These are phyloP conservation scores for Callionymus lyra DNA, from an alignment of 2,113 vertebrate species.

Conservation along the genomic window DNA sequence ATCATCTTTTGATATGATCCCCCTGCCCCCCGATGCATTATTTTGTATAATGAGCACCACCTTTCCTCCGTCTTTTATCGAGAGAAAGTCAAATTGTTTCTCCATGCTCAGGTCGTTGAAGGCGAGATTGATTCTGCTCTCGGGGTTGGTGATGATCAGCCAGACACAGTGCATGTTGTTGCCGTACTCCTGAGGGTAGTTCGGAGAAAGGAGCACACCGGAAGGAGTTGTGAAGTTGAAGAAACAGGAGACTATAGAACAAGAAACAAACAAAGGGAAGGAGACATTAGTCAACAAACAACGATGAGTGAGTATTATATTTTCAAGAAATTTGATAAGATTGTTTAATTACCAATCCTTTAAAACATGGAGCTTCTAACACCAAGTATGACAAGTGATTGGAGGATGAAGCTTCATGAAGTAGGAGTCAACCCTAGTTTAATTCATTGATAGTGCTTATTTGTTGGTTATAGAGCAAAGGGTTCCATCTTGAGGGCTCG, in stretches of 20 bases:
- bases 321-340: no score
- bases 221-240: slow-evolving; percentile 98
- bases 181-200: slow-evolving; percentile 95
- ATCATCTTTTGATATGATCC: no score
- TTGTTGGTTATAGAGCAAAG: no score
- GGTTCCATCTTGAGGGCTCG: no score
- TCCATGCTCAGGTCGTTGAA: slow-evolving; percentile 99
- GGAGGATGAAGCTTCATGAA: no score
- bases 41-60: slow-evolving; percentile 17
- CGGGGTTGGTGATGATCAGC: slow-evolving; percentile 89
- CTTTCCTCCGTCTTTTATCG: slow-evolving; percentile 88
- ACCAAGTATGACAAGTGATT: no score
- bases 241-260: slow-evolving; percentile 83
- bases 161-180: slow-evolving; percentile 98
- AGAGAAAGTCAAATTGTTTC: slow-evolving; percentile 96
- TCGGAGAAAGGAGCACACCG: slow-evolving; percentile 87
- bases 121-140: slow-evolving; percentile 93
- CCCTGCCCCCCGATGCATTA: no score
- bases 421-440: no score
- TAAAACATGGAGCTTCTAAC: no score
- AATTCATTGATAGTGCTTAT: no score
- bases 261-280: slow-evolving; percentile 1
- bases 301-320: no score
- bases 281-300: slow-evolving; percentile 6
- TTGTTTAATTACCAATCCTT: no score